Evolutionary conservation across 2,113 vertebrate species (phyloP), one percentile per base, ranked within the genome.

Genomic region (Acanthochromis polyacanthus): DNA sequence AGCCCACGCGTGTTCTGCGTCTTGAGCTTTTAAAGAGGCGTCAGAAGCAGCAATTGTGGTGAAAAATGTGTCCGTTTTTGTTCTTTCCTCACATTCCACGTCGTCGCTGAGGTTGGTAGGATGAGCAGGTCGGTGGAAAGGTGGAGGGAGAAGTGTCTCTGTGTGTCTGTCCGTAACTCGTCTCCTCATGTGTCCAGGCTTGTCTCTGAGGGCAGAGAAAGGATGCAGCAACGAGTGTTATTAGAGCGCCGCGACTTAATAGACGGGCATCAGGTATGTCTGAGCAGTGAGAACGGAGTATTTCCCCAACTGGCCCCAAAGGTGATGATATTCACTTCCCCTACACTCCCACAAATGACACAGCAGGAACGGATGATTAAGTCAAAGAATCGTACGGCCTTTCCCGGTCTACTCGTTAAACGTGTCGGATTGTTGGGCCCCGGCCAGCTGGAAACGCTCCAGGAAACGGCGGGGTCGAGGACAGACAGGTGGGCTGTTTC

Each of bases 101-200:
- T 62, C 50, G 30, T 53, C 5, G 5, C 19, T 12, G 20, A 78
- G 61, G 71, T 69, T 25, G 56, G 43, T 19, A 28, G 78, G 68
- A 59, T 79, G 14, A 70, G 89, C 73, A 82, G 77, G 89, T 90
- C 62, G 62, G 72, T 66, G 45, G 89, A 81, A 59, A 73, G 80
- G 46, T 20, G 50, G 22, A 10, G 53, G 48, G 19, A 10, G 65
- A 51, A 40, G 17, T 8, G 48, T 50, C 6, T 19, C 32, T 38
- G 52, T 63, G 50, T 46, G 4, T 79, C 23, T 14, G 12, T 62
- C 52, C 52, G 9, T 10, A 45, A 15, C 58, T 53, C 30, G 4
- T 3, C 25, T 50, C 58, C 4, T 50, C 62, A 10, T 36, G 32
- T 45, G 74, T 67, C 51, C 20, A 15, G 12, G 43, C 71, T 57